Percentiles rank a stretch among this genome's conserved stretches.
Conservation (phyloP, 2,888 invertebrate genomes). For the Rotaria magnacalcarata region DNA sequence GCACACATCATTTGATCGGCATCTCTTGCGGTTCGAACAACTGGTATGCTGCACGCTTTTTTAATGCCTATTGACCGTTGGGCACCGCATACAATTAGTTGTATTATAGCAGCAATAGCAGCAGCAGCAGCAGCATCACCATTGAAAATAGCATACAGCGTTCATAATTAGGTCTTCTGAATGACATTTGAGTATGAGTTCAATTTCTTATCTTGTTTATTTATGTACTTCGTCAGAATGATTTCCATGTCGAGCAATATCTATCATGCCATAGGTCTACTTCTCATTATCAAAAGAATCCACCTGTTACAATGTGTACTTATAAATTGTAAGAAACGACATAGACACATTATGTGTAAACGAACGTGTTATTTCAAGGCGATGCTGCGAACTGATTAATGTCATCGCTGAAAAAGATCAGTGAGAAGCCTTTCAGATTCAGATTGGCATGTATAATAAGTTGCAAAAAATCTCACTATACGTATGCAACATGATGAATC, state of each 20-base stretch:
- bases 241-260: background rate
- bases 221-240: background rate
- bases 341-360: background rate
- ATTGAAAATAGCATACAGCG: background rate
- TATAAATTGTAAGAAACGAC: background rate
- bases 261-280: background rate
- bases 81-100: background rate
- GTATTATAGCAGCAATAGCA: background rate
- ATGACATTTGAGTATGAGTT: conserved; percentile 10
- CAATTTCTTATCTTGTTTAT: background rate
- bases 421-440: background rate
- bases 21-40: conserved; percentile 18
- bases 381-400: background rate
- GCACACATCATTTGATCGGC: conserved; percentile 21
- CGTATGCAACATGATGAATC: conserved; percentile 7
- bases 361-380: background rate
- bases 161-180: background rate
- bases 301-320: background rate
- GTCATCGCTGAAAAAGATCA: background rate
- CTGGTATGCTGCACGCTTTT: background rate
- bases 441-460: background rate
- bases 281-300: background rate
- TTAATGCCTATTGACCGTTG: conserved; percentile 7
- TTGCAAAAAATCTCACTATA: background rate
- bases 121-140: background rate